Evolutionary conservation across 2,888 invertebrate genomes (phyloP), one percentile per base, ranked within the genome.

Genomic region (Auanema freiburgensis): DNA sequence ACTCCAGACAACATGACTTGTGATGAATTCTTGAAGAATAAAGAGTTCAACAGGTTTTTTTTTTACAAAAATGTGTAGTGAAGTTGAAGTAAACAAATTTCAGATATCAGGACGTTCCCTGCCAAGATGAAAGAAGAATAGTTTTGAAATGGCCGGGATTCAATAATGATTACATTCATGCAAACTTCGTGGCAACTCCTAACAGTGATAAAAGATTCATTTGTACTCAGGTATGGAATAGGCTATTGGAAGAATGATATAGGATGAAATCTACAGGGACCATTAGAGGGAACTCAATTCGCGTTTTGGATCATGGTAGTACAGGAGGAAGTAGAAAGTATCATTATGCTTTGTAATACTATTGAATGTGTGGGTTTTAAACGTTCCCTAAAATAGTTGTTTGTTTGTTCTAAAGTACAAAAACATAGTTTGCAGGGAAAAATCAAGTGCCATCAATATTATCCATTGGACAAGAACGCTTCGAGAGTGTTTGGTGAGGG

Each of bases 341-440:
- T 69, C 25, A 49, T 71, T 12, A 71, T 71, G 71, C 61, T 79
- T 23, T 79, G 79, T 65, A 73, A 74, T 59, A 60, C 69, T 33
- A 63, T 71, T 40, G 78, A 78, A 64, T 50, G 49, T 25, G 56
- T 55, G 59, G 44, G 52, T 11, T 55, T 55, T 33, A 11, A 16
- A 5, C 41, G 5, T 41, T 55, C n/a, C 8, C n/a, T 41, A 16
- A 5, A 55, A 55, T 41, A 4, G 5, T 55, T 55, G n/a, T 21
- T 21, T 18, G n/a, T 52, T 18, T 52, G 16, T 46, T 5, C 8
- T 46, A 10, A 5, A 46, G 21, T 46, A 5, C 8, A 46, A 16
- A 21, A 46, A 46, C 10, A 16, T 10, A 14, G 2, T 44, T 42
- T 59, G 40, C 40, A 56, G 63, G 63, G 52, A 14, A 69, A 69